Conservation (phyloP, 1,140 invertebrate species). For the Agrilus planipennis region DNA sequence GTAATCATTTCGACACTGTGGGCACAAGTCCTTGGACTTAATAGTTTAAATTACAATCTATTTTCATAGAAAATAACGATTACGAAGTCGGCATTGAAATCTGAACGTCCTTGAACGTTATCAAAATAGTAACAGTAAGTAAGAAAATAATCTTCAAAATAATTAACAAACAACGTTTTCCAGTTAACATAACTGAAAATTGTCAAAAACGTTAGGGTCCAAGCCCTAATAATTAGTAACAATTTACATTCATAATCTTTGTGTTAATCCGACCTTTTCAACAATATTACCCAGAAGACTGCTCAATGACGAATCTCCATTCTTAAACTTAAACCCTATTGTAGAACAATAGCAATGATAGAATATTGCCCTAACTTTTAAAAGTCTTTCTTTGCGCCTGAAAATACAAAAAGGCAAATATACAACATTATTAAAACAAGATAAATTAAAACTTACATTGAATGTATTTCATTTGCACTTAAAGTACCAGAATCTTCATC, state of each 20-base stretch:
- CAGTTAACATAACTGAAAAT: too few species aligned
- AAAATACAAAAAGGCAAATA: slow-evolving; percentile 16
- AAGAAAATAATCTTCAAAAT: too few species aligned
- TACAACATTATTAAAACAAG: slow-evolving; percentile 2
- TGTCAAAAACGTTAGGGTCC: too few species aligned
- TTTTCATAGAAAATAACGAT: too few species aligned
- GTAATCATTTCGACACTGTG: too few species aligned
- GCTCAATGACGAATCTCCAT: slow-evolving; percentile 18
- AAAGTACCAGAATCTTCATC: slow-evolving; percentile 7
- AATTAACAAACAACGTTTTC: too few species aligned
- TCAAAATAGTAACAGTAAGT: too few species aligned
- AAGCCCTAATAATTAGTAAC: too few species aligned
- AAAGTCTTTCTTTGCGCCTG: slow-evolving; percentile 43
- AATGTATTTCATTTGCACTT: slow-evolving; percentile 20
- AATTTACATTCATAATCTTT: not conserved
- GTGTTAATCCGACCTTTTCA: slow-evolving; percentile 10
- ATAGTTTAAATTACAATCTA: too few species aligned
- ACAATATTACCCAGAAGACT: slow-evolving; percentile 9
- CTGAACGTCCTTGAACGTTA: too few species aligned
- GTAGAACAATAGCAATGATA: slow-evolving; percentile 32
- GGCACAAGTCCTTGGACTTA: too few species aligned
- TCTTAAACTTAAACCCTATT: slow-evolving; percentile 35
- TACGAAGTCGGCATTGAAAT: too few species aligned
- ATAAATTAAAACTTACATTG: slow-evolving; percentile 4
- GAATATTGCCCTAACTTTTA: slow-evolving; percentile 33